Evolutionary conservation across 2,797 vertebrate species (phyloP).

Genomic region (Gallinago stenura): DNA sequence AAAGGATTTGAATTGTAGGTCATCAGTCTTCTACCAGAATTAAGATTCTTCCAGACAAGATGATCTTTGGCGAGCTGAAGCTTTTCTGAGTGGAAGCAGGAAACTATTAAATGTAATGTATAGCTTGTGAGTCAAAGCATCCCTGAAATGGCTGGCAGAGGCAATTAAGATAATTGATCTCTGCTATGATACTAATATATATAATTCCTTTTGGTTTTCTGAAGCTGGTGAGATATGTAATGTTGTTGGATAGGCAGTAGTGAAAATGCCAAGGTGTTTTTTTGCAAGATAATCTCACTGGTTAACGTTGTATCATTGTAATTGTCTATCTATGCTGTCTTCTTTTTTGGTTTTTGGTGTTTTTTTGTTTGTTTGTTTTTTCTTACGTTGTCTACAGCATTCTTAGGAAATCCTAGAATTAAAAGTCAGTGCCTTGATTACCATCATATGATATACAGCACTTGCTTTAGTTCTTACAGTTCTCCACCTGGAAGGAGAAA

Average conservation of each 20-base stretch:
- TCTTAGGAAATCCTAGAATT: background rate
- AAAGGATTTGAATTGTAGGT: background rate
- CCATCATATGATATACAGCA: background rate
- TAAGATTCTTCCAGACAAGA: background rate
- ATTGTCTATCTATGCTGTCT: background rate
- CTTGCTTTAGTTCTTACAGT: background rate
- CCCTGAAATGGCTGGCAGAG: background rate
- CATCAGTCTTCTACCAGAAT: background rate
- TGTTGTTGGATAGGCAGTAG: background rate
- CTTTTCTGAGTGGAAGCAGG: background rate
- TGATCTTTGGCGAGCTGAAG: background rate
- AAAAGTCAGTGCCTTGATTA: background rate
- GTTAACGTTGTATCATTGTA: background rate
- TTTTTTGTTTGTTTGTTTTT: background rate
- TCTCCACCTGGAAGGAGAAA: background rate
- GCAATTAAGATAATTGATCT: conserved; percentile 14
- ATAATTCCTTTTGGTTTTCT: background rate
- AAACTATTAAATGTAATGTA: background rate
- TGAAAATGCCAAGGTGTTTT: background rate
- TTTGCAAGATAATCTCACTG: background rate
- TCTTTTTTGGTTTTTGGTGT: background rate
- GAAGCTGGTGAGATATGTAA: background rate
- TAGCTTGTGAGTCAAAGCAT: background rate
- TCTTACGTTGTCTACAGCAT: background rate
- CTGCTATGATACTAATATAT: background rate